A percentile compares a stretch with the other conserved stretches of the same genome.
These are phyloP conservation scores for Tetraodon nigroviridis DNA, from an alignment of 2,113 vertebrate species.

Conservation along the genomic window DNA sequence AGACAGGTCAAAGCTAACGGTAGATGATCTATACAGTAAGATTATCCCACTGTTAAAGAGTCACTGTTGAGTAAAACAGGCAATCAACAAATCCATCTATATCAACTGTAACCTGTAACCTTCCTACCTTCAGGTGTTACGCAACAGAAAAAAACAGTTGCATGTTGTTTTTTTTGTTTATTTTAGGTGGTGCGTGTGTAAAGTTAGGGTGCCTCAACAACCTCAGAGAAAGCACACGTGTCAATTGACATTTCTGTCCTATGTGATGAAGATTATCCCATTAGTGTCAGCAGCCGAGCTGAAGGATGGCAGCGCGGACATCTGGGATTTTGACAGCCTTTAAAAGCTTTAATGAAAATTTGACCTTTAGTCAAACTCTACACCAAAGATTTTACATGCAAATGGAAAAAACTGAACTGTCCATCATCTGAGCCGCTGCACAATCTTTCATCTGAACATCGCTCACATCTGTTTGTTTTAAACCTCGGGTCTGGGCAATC, in stretches of 20 bases:
- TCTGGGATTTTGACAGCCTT: slow-evolving; percentile 15
- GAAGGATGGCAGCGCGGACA: slow-evolving; percentile 24
- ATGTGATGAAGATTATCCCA: background rate
- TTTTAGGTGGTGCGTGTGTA: background rate
- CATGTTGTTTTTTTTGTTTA: slow-evolving; percentile 9
- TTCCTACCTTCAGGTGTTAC: too few relatives aligned
- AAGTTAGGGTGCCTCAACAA: too few relatives aligned
- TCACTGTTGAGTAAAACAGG: too few relatives aligned
- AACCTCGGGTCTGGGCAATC: slow-evolving; percentile 11
- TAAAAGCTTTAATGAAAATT: slow-evolving; percentile 41
- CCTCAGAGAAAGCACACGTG: background rate
- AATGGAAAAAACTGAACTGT: slow-evolving; percentile 47
- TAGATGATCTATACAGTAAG: slow-evolving; percentile 5
- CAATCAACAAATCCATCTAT: too few relatives aligned
- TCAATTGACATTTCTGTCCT: background rate
- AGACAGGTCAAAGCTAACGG: background rate
- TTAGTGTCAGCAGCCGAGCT: background rate
- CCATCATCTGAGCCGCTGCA: slow-evolving; percentile 17
- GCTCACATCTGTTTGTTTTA: too few relatives aligned
- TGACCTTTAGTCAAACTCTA: slow-evolving; percentile 70
- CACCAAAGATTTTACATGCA: slow-evolving; percentile 64
- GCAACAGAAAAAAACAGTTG: background rate
- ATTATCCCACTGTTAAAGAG: background rate
- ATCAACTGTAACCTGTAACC: too few relatives aligned
- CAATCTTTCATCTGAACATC: background rate